Base-by-base conservation (phyloP, 2,113 vertebrate genomes). In the Seriola rivoliana region DNA sequence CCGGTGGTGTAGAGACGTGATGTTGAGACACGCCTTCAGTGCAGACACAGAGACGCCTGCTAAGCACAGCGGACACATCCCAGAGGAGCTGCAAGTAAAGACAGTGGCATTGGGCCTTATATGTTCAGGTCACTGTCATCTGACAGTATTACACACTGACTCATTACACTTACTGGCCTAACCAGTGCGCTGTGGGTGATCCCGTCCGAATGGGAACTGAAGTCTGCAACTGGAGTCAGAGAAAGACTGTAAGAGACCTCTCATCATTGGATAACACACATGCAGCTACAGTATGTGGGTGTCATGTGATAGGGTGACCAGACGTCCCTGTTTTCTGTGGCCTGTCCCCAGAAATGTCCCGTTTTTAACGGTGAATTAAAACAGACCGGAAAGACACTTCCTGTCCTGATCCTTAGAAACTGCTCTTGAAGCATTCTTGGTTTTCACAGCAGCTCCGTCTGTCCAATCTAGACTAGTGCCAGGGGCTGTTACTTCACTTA, bases 1-100 rank as follows among this genome's bases (percentile, higher is more conserved):
- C 14, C 1, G 9, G 21, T 8, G 19, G 2, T 44, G 59, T n/a
- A 73, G 44, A 25, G 71, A 32, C 25, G 5, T 68, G 54, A 88
- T 73, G 44, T 54, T 81, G 0, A 81, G n/a, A 62, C 80, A 83
- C 4, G 79, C 50, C 1, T 52, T 21, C 4, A 81, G 2, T n/a
- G 58, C 5, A 32, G 70, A 60, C 5, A 9, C 36, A n/a, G 55
- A 21, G 12, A 9, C 14, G 7, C 16, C 38, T 8, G 8, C 9
- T 44, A 60, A 17, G 32, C 64, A 50, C 48, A 74, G 55, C 0
- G 46, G 46, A 38, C 7, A 54, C 5, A 57, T 55, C 9, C 32
- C 6, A 8, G 36, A 9, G 19, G 38, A 58, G 12, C 72, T 72
- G 21, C 71, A 34, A 55, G 42, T 19, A 62, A 50, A 11, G 40